A percentile compares a stretch with the other conserved stretches of the same genome.
Conservation (phyloP, 2,888 invertebrate genomes). For the Orthosia gracilis region DNA sequence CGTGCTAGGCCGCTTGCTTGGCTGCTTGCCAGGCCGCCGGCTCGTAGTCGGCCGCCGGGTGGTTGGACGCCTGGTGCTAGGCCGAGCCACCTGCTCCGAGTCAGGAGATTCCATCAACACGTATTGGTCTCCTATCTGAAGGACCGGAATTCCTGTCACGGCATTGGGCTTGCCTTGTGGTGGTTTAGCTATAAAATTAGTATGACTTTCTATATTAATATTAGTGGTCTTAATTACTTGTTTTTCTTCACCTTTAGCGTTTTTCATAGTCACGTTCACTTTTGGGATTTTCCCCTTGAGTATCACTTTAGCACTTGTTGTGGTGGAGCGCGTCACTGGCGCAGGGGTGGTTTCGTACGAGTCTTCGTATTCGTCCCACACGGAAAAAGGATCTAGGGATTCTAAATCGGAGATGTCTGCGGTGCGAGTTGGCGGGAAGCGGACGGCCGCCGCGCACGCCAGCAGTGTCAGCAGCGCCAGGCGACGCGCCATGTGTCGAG, state of each 20-base stretch:
- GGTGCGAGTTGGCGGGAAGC: conserved; percentile 74
- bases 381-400: conserved; percentile 80
- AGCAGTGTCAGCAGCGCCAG: conserved; percentile 89
- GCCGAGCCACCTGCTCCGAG: conserved; percentile 57
- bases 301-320: conserved; percentile 83
- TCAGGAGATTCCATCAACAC: conserved; percentile 75
- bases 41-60: conserved; percentile 70
- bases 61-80: conserved; percentile 68
- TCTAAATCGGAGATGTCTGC: conserved; percentile 78
- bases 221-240: conserved; percentile 84
- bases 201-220: conserved; percentile 87
- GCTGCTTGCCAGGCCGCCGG: conserved; percentile 71
- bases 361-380: conserved; percentile 85
- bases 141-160: conserved; percentile 68
- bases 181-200: conserved; percentile 85
- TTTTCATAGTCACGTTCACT: conserved; percentile 83
- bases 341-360: conserved; percentile 78
- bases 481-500: conserved; percentile 89
- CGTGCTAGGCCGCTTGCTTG: conserved; percentile 50
- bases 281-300: conserved; percentile 80
- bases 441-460: conserved; percentile 82
- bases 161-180: conserved; percentile 68
- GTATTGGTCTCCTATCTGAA: conserved; percentile 75
- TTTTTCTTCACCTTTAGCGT: conserved; percentile 78
- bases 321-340: conserved; percentile 72